These are phyloP conservation scores for Tichodroma muraria DNA, from an alignment of 2,113 vertebrate species.

Conservation along the genomic window DNA sequence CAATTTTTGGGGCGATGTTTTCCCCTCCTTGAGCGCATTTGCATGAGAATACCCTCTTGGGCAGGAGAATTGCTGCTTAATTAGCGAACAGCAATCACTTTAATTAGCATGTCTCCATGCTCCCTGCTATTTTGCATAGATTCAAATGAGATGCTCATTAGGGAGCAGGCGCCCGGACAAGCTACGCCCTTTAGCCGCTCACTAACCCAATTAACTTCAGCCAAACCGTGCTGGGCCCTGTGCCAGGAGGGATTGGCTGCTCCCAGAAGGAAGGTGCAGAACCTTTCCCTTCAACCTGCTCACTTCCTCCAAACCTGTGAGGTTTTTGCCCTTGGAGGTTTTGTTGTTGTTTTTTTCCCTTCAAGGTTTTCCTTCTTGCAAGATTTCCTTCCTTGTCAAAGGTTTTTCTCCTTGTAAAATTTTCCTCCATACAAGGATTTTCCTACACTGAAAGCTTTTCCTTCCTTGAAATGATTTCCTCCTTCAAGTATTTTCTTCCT, in stretches of 20 bases:
- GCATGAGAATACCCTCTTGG: conserved; percentile 69
- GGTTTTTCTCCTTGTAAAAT: not conserved
- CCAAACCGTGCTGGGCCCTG: not conserved
- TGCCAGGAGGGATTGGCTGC: not conserved
- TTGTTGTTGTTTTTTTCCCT: not conserved
- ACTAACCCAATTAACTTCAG: conserved; percentile 44
- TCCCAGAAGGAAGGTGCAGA: not conserved
- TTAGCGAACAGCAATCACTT: conserved; percentile 76
- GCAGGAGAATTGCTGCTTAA: conserved; percentile 76
- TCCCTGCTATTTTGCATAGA: conserved; percentile 74
- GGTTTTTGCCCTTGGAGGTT: not conserved
- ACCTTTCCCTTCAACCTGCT: not conserved
- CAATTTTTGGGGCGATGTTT: not conserved
- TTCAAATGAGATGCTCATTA: conserved; percentile 80
- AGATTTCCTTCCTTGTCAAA: not conserved
- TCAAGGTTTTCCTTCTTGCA: not conserved
- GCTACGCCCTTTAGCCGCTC: conserved; percentile 49
- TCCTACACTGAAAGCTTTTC: not conserved
- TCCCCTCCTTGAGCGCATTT: conserved; percentile 40
- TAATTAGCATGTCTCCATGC: conserved; percentile 79
- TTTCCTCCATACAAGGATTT: not conserved
- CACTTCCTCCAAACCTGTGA: not conserved
- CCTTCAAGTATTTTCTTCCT: not conserved
- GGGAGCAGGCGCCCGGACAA: conserved; percentile 67
- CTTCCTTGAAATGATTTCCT: not conserved